phyloP scores from a whole-genome alignment of 2,113 vertebrate species.

The Thamnaconus septentrionalis region DNA sequence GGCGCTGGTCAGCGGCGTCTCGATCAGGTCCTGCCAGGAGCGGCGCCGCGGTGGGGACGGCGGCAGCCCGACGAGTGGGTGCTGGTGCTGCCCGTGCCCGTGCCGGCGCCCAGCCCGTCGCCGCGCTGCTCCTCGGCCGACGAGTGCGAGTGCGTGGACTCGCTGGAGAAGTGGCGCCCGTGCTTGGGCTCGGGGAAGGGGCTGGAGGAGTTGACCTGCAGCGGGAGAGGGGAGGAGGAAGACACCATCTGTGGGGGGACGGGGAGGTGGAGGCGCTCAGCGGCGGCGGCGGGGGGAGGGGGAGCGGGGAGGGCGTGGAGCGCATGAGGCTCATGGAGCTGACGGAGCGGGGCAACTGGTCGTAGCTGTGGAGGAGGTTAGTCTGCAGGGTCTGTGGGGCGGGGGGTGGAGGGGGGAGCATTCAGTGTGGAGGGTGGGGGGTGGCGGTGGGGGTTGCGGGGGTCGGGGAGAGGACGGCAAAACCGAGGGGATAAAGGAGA shows the following conservation, averaged over 20 bases:
- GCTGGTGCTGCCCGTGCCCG: slow-evolving; percentile 74
- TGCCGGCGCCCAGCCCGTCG: slow-evolving; percentile 61
- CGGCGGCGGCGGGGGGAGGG: slow-evolving; percentile 56
- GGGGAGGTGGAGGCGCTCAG: slow-evolving; percentile 74
- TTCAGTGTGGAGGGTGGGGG: slow-evolving; percentile 1
- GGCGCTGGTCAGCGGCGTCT: slow-evolving; percentile 83
- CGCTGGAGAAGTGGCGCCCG: slow-evolving; percentile 84
- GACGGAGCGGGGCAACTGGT: slow-evolving; percentile 67
- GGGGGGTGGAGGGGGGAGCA: slow-evolving; percentile 6
- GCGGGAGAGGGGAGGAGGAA: slow-evolving; percentile 74
- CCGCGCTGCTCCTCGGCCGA: slow-evolving; percentile 83
- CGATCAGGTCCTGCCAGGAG: slow-evolving; percentile 88
- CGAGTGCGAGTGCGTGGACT: slow-evolving; percentile 86
- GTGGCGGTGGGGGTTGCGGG: slow-evolving; percentile 7
- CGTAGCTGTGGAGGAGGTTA: slow-evolving; percentile 66
- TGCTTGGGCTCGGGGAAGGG: slow-evolving; percentile 87
- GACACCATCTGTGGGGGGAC: slow-evolving; percentile 75
- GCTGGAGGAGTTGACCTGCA: slow-evolving; percentile 85
- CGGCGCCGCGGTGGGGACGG: slow-evolving; percentile 79
- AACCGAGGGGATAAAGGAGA: slow-evolving; percentile 22
- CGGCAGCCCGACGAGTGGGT: slow-evolving; percentile 83
- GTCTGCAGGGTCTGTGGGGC: slow-evolving; percentile 38
- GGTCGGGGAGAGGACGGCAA: slow-evolving; percentile 17
- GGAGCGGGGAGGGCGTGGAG: slow-evolving; percentile 71
- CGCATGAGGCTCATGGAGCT: slow-evolving; percentile 75